These are phyloP conservation scores for Lordiphosa collinella DNA, from an alignment of 1,140 invertebrate genomes.

Conservation along the genomic window DNA sequence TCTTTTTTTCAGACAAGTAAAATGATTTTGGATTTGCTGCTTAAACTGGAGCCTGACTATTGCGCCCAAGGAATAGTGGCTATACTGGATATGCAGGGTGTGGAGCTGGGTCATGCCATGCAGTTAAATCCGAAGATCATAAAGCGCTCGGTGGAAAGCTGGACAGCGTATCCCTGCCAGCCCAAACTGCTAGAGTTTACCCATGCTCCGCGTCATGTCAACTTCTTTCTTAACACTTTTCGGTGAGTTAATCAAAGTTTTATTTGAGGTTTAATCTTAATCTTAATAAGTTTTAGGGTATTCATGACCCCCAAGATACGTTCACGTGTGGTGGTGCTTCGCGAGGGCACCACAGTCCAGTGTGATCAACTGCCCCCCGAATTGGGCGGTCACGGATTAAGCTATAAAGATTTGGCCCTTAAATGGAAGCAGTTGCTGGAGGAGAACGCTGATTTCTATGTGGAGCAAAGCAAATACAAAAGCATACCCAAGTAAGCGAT, in stretches of 20 bases:
- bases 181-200: constrained; percentile 86
- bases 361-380: constrained; percentile 81
- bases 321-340: constrained; percentile 81
- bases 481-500: constrained; percentile 65
- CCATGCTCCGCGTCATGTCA: constrained; percentile 85
- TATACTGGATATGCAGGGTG: constrained; percentile 83
- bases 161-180: constrained; percentile 86
- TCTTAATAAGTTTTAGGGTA: constrained; percentile 31
- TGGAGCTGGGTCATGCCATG: constrained; percentile 82
- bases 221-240: constrained; percentile 85
- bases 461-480: constrained; percentile 82
- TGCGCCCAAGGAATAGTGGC: constrained; percentile 83
- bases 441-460: constrained; percentile 82
- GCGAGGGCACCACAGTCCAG: constrained; percentile 78
- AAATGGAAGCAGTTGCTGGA: constrained; percentile 82
- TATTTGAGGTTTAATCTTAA: not conserved
- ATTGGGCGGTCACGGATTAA: constrained; percentile 82
- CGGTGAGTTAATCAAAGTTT: constrained; percentile 66
- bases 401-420: constrained; percentile 81
- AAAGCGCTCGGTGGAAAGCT: constrained; percentile 82
- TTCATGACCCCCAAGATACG: constrained; percentile 87
- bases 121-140: constrained; percentile 83
- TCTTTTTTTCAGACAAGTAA: constrained; percentile 78
- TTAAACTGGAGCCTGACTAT: constrained; percentile 80
- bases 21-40: constrained; percentile 82